Evolutionary conservation across 2,797 vertebrate species (phyloP), one percentile per base, ranked within the genome.

Genomic region (Lithobates sylvaticus): DNA sequence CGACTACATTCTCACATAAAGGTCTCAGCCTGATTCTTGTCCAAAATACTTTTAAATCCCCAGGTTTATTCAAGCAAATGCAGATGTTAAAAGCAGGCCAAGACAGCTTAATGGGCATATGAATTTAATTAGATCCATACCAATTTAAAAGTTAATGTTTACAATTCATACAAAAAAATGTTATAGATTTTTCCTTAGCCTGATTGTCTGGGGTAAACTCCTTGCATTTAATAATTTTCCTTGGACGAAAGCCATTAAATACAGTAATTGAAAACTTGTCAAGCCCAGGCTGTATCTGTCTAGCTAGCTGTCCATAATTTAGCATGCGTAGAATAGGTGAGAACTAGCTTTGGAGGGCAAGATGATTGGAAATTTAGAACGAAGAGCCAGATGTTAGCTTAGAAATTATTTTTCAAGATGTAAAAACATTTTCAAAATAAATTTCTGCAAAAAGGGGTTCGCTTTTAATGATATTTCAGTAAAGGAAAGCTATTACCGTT

Each of bases 71-170:
- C 79, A 79, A 87, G 76, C 81, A 78, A 83, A 83, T 87, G 70
- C 86, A 87, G 86, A 87, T 87, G 86, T 87, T 78, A 83, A 58
- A 61, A 74, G 36, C 26, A 65, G 69, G 76, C 81, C 81, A 86
- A 86, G 58, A 83, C 81, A 83, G 73, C 77, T 87, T 87, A 87
- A 87, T 83, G 86, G 86, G 32, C 86, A 87, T 87, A 10, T 87
- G 86, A 74, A 83, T 87, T 79, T 83, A 87, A 87, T 87, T 87
- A 87, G 83, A 83, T 79, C 67, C 86, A 58, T 83, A 39, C 86
- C 86, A 83, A 87, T 78, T 86, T 87, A 73, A 65, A 83, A 58
- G 86, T 87, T 83, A 87, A 87, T 87, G 86, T 87, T 87, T 87
- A 87, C 86, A 87, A 83, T 87, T 83, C 85, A 81, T 78, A 87